Percentiles rank a stretch among this genome's conserved stretches.
Conservation (phyloP, 2,888 invertebrate genomes). For the Xylota sylvarum region DNA sequence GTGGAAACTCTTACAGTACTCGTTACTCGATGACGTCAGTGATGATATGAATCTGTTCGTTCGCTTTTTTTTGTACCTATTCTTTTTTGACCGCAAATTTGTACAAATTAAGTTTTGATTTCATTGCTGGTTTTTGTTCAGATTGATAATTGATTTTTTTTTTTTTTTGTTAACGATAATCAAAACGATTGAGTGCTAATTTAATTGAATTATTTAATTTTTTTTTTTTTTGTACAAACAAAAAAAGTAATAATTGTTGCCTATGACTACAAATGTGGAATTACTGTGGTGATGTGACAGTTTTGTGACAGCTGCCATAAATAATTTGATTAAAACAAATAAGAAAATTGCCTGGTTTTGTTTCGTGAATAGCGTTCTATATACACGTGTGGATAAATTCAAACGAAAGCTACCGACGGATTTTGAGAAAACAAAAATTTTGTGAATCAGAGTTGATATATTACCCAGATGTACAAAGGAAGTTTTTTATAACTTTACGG, state of each 20-base stretch:
- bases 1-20: conserved; percentile 10
- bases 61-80: neutral
- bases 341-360: neutral
- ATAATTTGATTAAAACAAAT: conserved; percentile 5
- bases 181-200: conserved; percentile 43
- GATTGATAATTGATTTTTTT: conserved; percentile 49
- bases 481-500: neutral
- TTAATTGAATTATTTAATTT: conserved; percentile 54
- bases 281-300: conserved; percentile 27
- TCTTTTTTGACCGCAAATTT: conserved; percentile 38
- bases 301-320: neutral
- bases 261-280: neutral
- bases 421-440: neutral
- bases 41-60: conserved; percentile 27
- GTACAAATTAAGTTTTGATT: conserved; percentile 61
- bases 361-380: neutral
- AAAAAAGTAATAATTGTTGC: neutral
- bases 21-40: conserved; percentile 61
- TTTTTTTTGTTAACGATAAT: conserved; percentile 17
- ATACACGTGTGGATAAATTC: conserved; percentile 11
- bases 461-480: neutral
- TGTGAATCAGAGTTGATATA: neutral
- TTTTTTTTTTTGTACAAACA: neutral
- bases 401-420: conserved; percentile 38
- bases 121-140: conserved; percentile 51